These are phyloP conservation scores for Crossaster papposus DNA, from an alignment of 53 echinoderm and acorn worm genomes.

Conservation along the genomic window DNA sequence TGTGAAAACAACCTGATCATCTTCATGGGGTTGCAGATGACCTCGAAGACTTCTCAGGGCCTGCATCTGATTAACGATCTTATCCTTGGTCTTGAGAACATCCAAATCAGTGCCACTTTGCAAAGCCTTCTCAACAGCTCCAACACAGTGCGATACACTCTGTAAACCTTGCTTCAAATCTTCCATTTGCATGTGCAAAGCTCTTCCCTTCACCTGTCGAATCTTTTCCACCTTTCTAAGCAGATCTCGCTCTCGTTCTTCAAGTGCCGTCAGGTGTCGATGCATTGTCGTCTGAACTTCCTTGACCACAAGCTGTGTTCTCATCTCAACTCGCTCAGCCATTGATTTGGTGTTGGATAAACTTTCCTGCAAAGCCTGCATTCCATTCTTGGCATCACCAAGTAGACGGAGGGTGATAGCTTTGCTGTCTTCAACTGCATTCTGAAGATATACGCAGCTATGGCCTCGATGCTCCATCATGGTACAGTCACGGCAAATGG, in stretches of 20 bases:
- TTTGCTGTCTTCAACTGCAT: constrained; percentile 97
- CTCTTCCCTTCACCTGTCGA: constrained; percentile 89
- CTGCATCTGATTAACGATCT: constrained; percentile 89
- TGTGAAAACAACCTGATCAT: constrained; percentile 89
- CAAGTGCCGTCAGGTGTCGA: constrained; percentile 87
- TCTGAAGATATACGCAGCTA: constrained; percentile 94
- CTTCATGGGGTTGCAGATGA: constrained; percentile 94
- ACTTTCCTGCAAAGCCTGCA: constrained; percentile 85
- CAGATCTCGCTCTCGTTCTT: constrained; percentile 92
- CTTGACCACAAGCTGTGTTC: constrained; percentile 82
- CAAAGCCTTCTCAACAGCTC: constrained; percentile 83
- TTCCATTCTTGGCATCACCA: constrained; percentile 84
- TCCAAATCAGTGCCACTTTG: constrained; percentile 92
- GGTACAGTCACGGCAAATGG: constrained; percentile 97
- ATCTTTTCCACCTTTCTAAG: constrained; percentile 92
- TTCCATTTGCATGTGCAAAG: constrained; percentile 86
- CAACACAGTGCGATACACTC: constrained; percentile 76
- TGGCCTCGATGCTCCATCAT: constrained; percentile 96
- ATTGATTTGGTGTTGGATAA: constrained; percentile 81
- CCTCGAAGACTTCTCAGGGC: constrained; percentile 78
- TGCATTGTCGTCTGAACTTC: constrained; percentile 90
- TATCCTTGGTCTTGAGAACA: constrained; percentile 91
- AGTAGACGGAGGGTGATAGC: constrained; percentile 81
- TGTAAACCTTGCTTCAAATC: constrained; percentile 88
- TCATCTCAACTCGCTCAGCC: constrained; percentile 87